Base-by-base conservation (phyloP, 2,888 invertebrate genomes). In the Brachyptera risi region DNA sequence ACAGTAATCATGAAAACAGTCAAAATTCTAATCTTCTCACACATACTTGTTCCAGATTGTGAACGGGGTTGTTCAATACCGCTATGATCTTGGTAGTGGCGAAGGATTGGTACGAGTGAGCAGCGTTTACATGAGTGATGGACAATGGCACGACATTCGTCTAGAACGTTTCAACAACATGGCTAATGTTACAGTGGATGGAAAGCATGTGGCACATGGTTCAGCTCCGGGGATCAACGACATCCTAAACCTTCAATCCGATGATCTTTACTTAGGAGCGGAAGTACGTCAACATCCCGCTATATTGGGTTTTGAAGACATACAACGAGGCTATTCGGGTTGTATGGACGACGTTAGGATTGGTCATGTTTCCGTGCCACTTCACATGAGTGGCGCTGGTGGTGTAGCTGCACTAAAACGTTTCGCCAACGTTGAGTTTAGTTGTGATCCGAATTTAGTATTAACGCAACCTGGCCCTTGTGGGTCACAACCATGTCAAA, bases 51-150 rank as follows among this genome's bases (percentile, higher is more conserved):
- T 74, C 31, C 69, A 83, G 82, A 80, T 90, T 59, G 85, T 84
- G 17, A 90, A 92, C 73, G 96, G 96, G 0, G 83, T 84, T 54
- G 83, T 95, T 11, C 93, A 92, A 74, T 94, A 93, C 75, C 84
- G 91, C 66, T 93, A 95, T 79, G 92, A 97, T 74, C 83, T 96
- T 67, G 97, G 97, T 19, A 89, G 90, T 67, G 97, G 96, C 4
- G 90, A 90, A 75, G 94, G 92, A 37, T 77, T 88, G 58, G 88
- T 94, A 27, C 82, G 88, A 65, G 88, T 91, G 1, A 83, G 86
- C 27, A 86, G 86, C 61, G 78, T 86, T n/a, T 83, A 83, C 69
- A 82, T 92, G n/a, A 86, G 88, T 26, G 92, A 93, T 72, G 92
- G 92, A 3, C 82, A 84, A 67, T 93, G 93, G 93, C 93, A 93